Conservation (phyloP, 2,888 invertebrate species). For the Ophion ventricosus region DNA sequence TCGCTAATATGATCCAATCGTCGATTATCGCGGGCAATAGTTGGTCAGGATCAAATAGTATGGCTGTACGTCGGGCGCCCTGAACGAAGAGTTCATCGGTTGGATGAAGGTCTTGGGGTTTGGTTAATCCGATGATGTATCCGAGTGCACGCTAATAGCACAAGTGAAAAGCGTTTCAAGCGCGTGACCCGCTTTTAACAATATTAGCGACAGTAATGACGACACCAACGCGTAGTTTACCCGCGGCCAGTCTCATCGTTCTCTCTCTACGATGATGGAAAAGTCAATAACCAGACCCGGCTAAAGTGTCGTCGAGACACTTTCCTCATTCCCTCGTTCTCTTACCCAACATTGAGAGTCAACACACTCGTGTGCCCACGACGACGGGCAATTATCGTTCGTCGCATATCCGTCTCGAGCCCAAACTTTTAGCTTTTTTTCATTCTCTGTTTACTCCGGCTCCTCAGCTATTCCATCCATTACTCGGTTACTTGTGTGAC, state of each 20-base stretch:
- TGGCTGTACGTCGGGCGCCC: conserved; percentile 44
- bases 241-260: conserved; percentile 10
- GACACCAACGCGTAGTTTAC: conserved; percentile 1
- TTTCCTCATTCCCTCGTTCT: conserved; percentile 3
- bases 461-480: neutral
- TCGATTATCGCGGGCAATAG: conserved; percentile 71
- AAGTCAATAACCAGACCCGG: conserved; percentile 54
- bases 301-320: conserved; percentile 28
- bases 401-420: neutral
- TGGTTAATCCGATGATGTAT: conserved; percentile 60
- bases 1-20: conserved; percentile 75
- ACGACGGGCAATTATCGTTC: conserved; percentile 1
- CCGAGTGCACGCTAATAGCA: conserved; percentile 45
- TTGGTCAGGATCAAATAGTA: conserved; percentile 61
- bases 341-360: neutral
- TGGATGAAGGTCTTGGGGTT: conserved; percentile 31
- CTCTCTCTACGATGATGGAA: conserved; percentile 41
- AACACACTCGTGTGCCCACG: neutral
- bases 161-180: conserved; percentile 43
- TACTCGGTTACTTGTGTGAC: no score
- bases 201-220: conserved; percentile 23
- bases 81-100: conserved; percentile 60
- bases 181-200: conserved; percentile 7
- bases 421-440: neutral
- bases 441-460: neutral